A percentile compares a stretch with the other conserved stretches of the same genome.
phyloP scores from a whole-genome alignment of 2,113 vertebrate genomes.

The Rafetus swinhoei region DNA sequence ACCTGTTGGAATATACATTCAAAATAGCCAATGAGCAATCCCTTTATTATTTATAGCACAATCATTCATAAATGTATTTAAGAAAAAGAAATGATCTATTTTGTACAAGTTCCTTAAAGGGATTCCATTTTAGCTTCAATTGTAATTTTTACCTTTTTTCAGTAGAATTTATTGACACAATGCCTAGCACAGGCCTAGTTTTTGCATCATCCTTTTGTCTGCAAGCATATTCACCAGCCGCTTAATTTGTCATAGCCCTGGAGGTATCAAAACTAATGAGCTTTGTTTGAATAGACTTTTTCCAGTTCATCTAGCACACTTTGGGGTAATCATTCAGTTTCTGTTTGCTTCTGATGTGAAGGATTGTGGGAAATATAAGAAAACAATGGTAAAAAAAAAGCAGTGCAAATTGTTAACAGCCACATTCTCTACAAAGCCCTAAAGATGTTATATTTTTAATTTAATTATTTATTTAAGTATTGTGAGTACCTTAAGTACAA shows the following conservation, averaged over 20 bases:
- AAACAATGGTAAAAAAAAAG: constrained; percentile 81
- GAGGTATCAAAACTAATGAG: constrained; percentile 92
- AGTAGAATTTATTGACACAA: constrained; percentile 84
- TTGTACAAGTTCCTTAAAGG: constrained; percentile 75
- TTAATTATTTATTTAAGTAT: constrained; percentile 76
- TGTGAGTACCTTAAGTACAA: constrained; percentile 69
- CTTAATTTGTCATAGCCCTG: constrained; percentile 91
- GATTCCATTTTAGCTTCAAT: constrained; percentile 80
- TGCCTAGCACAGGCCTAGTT: constrained; percentile 76
- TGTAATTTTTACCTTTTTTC: constrained; percentile 81
- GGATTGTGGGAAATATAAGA: constrained; percentile 85
- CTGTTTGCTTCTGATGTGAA: constrained; percentile 84
- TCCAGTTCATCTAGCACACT: constrained; percentile 93
- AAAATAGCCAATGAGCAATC: constrained; percentile 28
- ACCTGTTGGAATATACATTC: constrained; percentile 30
- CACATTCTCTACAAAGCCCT: constrained; percentile 74
- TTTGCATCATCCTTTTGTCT: constrained; percentile 84
- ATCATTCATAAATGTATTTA: constrained; percentile 69
- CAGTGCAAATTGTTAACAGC: constrained; percentile 76
- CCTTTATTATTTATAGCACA: constrained; percentile 63
- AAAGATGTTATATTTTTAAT: constrained; percentile 81
- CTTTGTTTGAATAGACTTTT: constrained; percentile 94
- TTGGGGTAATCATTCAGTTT: constrained; percentile 92
- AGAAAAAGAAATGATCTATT: constrained; percentile 76
- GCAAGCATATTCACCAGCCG: constrained; percentile 84